These are phyloP conservation scores for Brachypteracias leptosomus DNA, from an alignment of 2,113 vertebrate species.

Conservation along the genomic window DNA sequence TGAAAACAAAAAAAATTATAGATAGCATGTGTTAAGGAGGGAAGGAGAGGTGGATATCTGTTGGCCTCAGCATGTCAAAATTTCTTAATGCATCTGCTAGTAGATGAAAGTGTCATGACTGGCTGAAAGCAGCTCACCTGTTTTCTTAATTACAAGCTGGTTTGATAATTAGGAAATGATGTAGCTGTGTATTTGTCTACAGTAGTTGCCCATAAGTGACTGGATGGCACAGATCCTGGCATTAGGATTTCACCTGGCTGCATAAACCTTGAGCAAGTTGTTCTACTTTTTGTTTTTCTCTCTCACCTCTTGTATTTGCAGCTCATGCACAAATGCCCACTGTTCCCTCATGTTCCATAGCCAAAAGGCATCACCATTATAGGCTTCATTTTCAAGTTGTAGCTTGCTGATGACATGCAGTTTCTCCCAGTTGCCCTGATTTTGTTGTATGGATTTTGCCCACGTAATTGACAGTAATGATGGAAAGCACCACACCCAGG, in stretches of 20 bases:
- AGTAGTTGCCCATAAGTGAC: background rate
- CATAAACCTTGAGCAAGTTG: background rate
- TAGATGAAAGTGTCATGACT: background rate
- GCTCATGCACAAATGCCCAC: conserved; percentile 40
- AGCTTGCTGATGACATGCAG: conserved; percentile 28
- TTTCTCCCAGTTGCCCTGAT: background rate
- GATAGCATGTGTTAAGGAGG: background rate
- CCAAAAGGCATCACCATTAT: conserved; percentile 47
- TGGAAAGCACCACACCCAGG: background rate
- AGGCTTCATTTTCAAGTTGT: conserved; percentile 47
- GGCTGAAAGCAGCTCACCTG: background rate
- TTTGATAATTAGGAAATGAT: conserved; percentile 16
- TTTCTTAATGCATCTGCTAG: background rate
- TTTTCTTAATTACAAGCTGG: background rate
- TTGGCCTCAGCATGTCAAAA: background rate
- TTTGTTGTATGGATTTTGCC: conserved; percentile 37
- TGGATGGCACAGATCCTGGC: background rate
- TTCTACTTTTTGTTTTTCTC: background rate
- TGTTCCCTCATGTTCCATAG: conserved; percentile 52
- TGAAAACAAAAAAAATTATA: background rate
- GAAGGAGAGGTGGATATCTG: background rate
- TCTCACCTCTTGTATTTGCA: conserved; percentile 11
- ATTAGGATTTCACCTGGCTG: background rate
- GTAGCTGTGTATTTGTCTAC: background rate
- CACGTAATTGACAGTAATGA: conserved; percentile 26